Conservation (phyloP, 2,113 vertebrate genomes). For the Anarhynchus alexandrinus region DNA sequence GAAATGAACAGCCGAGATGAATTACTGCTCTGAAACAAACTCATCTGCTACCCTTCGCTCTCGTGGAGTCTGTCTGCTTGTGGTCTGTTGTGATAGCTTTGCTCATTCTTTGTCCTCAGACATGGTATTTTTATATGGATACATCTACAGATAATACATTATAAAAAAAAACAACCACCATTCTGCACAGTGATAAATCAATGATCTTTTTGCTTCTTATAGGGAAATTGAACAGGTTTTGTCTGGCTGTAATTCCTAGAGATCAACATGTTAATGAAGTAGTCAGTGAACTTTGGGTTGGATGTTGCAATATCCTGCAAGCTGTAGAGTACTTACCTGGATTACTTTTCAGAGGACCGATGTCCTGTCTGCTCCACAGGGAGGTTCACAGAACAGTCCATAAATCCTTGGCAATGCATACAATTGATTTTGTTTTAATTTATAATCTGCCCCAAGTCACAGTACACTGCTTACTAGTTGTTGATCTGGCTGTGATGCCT, state of each 20-base stretch:
- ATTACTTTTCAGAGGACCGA: not conserved
- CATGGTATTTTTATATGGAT: not conserved
- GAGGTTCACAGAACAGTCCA: not conserved
- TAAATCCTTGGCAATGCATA: constrained; percentile 1
- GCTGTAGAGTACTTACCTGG: constrained; percentile 1
- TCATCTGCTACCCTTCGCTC: not conserved
- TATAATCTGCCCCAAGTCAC: not conserved
- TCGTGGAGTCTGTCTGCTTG: not conserved
- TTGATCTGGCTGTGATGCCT: not conserved
- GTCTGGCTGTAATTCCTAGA: constrained; percentile 8
- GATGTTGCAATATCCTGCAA: not conserved
- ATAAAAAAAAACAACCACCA: not conserved
- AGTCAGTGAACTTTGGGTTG: constrained; percentile 40
- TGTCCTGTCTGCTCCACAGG: not conserved
- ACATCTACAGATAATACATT: not conserved
- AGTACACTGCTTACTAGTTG: not conserved
- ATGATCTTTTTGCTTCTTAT: not conserved
- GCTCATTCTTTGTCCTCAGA: not conserved
- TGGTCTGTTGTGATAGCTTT: not conserved
- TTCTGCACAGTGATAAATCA: not conserved
- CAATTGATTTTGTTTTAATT: not conserved
- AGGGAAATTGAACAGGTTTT: not conserved
- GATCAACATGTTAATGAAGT: not conserved
- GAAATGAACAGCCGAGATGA: not conserved
- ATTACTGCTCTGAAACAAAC: not conserved